Evolutionary conservation across 2,797 vertebrate species (phyloP), one percentile per base, ranked within the genome.

Genomic region (Odontamblyopus lacepedii): DNA sequence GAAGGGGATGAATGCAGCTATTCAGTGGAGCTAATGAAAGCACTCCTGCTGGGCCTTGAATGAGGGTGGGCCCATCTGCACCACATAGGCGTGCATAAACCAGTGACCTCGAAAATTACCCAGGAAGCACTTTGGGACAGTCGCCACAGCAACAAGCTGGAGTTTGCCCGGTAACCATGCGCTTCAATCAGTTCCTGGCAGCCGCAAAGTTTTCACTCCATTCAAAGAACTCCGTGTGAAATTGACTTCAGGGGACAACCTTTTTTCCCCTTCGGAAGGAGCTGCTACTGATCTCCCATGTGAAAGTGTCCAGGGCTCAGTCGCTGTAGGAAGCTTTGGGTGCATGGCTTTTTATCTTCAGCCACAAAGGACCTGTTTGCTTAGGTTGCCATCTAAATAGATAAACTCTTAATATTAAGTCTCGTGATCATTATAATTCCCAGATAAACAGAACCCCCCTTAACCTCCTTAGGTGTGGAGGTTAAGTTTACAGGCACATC

Each of bases 91-190:
- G 87, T 93, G 91, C 93, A 93, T 91, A 92, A 94, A 93, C 92
- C 92, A 92, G 92, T 94, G 92, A 94, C 93, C 94, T 94, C 92
- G 88, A 93, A 93, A 93, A 93, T 93, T 93, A 93, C 92, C 91
- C 91, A 94, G 93, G 93, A 94, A 94, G 91, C 92, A 93, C 92
- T 94, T 91, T 91, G 87, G 92, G 89, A 90, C 85, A 89, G 92
- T 94, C 90, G 79, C 93, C 93, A 87, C 89, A 92, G 92, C 92
- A 93, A 94, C 93, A 88, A 86, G 87, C 88, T 69, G 84, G 83
- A 89, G 90, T 91, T 92, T 82, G 70, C 93, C 93, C 93, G 90
- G 93, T 90, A 93, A 95, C 93, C 85, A 81, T 88, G 87, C 87
- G 76, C 87, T 92, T 94, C 90, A 92, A 86, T 92, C 89, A 91